A percentile compares a stretch with the other conserved stretches of the same genome.
Conservation (phyloP, 2,797 vertebrate genomes). For the Morelia viridis region DNA sequence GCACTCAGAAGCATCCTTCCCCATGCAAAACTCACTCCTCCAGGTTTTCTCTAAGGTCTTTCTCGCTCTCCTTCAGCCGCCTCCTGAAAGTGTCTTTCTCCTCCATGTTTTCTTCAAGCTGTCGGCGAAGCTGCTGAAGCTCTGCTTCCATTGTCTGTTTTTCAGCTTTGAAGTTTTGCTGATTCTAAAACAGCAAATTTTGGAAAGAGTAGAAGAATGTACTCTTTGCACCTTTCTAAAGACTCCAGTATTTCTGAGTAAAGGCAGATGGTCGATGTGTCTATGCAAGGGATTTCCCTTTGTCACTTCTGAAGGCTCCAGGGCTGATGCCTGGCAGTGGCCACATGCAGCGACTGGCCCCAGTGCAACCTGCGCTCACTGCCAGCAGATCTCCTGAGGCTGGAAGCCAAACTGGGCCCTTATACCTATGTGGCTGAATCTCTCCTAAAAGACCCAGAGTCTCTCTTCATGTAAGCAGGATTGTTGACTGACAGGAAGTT, state of each 20-base stretch:
- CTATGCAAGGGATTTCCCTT: neutral
- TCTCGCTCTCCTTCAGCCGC: constrained; percentile 83
- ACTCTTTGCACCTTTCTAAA: too few relatives aligned
- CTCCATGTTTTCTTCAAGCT: constrained; percentile 73
- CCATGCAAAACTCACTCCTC: constrained; percentile 86
- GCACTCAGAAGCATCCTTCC: neutral
- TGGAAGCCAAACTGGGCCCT: neutral
- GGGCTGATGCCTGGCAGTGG: neutral
- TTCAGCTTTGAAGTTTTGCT: constrained; percentile 76
- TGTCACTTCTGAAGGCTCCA: neutral
- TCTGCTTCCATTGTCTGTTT: constrained; percentile 72
- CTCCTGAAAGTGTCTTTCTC: constrained; percentile 79
- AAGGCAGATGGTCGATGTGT: neutral
- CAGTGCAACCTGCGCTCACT: neutral
- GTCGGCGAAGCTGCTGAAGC: constrained; percentile 78
- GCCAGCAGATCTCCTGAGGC: neutral
- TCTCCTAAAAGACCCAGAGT: neutral
- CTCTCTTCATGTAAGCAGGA: neutral
- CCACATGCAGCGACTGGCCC: neutral
- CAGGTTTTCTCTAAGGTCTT: constrained; percentile 83
- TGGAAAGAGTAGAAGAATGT: neutral
- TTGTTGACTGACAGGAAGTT: neutral
- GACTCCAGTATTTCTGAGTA: neutral
- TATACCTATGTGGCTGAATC: neutral
- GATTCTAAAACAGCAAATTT: constrained; percentile 67